Conservation (phyloP, 2,797 vertebrate species). For the Lagorchestes hirsutus region DNA sequence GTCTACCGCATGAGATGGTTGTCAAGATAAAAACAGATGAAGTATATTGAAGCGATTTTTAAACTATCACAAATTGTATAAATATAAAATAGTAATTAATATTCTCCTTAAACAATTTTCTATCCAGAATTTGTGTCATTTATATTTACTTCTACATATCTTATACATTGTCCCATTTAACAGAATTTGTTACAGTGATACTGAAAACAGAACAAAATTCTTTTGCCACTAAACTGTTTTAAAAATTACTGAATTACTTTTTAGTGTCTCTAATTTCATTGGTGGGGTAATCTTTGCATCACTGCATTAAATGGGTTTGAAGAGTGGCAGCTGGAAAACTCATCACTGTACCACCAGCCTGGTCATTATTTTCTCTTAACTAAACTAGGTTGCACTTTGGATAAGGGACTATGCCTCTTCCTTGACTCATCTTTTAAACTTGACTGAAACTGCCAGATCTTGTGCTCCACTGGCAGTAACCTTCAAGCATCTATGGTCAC, state of each 20-base stretch:
- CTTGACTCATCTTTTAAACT: not conserved
- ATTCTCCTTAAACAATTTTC: not conserved
- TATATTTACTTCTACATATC: not conserved
- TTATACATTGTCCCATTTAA: not conserved
- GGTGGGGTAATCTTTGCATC: not conserved
- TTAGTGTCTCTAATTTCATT: too few relatives aligned
- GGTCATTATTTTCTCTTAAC: not conserved
- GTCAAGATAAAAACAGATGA: not conserved
- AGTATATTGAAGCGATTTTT: not conserved
- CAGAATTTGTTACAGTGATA: not conserved
- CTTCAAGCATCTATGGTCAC: not conserved
- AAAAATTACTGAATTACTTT: too few relatives aligned
- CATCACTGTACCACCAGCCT: not conserved
- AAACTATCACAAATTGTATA: not conserved
- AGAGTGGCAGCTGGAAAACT: not conserved
- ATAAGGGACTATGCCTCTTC: not conserved
- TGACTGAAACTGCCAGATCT: not conserved
- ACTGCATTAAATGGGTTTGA: not conserved
- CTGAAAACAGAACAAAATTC: not conserved
- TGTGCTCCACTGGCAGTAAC: not conserved
- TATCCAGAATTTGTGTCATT: not conserved
- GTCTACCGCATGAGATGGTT: not conserved
- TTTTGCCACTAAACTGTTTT: not conserved
- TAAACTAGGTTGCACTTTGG: not conserved
- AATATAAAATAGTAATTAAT: not conserved